These are phyloP conservation scores for Macquaria australasica DNA, from an alignment of 2,113 vertebrate species.

Conservation along the genomic window DNA sequence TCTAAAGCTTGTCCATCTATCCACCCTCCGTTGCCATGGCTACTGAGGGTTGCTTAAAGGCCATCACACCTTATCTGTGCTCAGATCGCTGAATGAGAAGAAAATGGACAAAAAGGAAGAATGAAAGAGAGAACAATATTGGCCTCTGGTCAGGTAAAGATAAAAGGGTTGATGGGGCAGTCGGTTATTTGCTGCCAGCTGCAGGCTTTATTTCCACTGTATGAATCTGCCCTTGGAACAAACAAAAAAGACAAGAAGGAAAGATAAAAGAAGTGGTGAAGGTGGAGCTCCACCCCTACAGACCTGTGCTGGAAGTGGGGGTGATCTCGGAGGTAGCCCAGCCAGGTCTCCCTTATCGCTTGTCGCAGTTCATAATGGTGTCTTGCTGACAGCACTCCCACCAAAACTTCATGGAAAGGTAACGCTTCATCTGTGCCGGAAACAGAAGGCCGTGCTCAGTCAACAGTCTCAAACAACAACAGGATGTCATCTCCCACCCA, in stretches of 20 bases:
- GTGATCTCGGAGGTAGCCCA: conserved; percentile 89
- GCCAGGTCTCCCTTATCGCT: conserved; percentile 94
- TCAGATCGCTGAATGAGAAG: conserved; percentile 60
- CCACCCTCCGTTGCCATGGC: conserved; percentile 75
- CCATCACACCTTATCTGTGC: conserved; percentile 69
- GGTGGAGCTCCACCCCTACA: conserved; percentile 46
- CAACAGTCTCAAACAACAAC: background rate
- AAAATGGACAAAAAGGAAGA: conserved; percentile 60
- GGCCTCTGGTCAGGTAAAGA: conserved; percentile 52
- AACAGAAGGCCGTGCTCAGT: conserved; percentile 10
- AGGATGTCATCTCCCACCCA: background rate
- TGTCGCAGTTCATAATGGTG: conserved; percentile 90
- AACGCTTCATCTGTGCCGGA: conserved; percentile 68
- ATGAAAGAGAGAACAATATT: conserved; percentile 55
- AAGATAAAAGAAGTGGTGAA: background rate
- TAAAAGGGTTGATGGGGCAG: conserved; percentile 47
- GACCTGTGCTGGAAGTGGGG: conserved; percentile 89
- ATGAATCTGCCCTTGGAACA: conserved; percentile 8
- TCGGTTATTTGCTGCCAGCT: conserved; percentile 37
- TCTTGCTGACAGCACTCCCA: conserved; percentile 95
- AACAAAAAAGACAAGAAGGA: background rate
- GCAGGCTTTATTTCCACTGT: conserved; percentile 43
- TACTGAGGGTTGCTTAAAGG: conserved; percentile 74
- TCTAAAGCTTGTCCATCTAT: conserved; percentile 66
- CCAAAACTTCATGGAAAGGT: conserved; percentile 88